Conservation (phyloP, 2,797 vertebrate species). For the Threskiornis aethiopicus region DNA sequence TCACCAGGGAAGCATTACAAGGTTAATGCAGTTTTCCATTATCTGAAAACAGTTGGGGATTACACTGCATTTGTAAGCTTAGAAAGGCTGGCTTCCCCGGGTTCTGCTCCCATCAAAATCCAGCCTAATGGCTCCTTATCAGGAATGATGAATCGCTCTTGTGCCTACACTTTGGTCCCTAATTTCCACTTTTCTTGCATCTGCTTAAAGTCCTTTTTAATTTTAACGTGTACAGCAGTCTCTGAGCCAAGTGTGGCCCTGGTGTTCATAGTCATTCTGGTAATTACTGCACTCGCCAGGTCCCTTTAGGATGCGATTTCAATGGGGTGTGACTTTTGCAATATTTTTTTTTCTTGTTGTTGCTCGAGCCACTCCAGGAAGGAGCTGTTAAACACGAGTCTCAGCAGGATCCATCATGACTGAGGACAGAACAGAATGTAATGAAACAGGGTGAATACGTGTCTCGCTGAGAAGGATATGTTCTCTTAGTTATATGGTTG, state of each 20-base stretch:
- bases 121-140: constrained; percentile 59
- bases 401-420: constrained; percentile 70
- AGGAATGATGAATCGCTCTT: constrained; percentile 55
- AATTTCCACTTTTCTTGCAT: constrained; percentile 52
- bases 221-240: not conserved
- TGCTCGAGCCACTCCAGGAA: constrained; percentile 57
- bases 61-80: constrained; percentile 49
- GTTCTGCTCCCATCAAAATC: constrained; percentile 20
- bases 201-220: constrained; percentile 60
- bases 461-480: constrained; percentile 61
- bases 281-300: constrained; percentile 15
- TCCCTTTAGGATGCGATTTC: constrained; percentile 67
- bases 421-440: constrained; percentile 64
- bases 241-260: constrained; percentile 1
- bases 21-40: constrained; percentile 53
- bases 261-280: constrained; percentile 19
- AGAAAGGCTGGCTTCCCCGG: not conserved
- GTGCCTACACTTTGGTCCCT: constrained; percentile 35
- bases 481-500: constrained; percentile 60
- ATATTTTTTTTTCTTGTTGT: constrained; percentile 69
- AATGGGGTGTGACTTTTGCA: constrained; percentile 65
- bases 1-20: constrained; percentile 9
- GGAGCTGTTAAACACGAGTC: constrained; percentile 68
- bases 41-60: constrained; percentile 44
- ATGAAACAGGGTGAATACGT: constrained; percentile 58